Evolutionary conservation across 2,888 invertebrate genomes (phyloP), one percentile per base, ranked within the genome.

Genomic region (Sphaeridia pumilis): DNA sequence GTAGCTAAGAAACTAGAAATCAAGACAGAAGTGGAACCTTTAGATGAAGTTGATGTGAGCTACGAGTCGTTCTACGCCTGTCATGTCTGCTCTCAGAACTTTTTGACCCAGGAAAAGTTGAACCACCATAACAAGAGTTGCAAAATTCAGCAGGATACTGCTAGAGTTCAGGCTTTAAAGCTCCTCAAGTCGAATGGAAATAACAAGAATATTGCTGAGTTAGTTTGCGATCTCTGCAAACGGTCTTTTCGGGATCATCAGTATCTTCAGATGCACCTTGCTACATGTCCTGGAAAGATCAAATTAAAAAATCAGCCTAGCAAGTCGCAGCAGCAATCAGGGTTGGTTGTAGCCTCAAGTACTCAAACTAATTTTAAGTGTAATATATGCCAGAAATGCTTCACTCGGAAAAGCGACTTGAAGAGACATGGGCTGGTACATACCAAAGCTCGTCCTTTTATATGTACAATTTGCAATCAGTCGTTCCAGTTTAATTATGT

Each of bases 401-500:
- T 38, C 38, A 38, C 38, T 12, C 38, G 38, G 17, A 38, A 38
- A 38, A 38, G 38, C 17, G 38, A 38, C 38, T 20, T 38, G 17
- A 38, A 38, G 17, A 7, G 38, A 14, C 38, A 38, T 17, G 38
- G 38, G 17, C 38, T 38, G 12, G 38, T 38, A 7, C 38, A 38
- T 38, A 38, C 38, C 17, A 38, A 38, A 17, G 38, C 38, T 14
- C 12, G 38, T 17, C 38, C 38, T 38, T 38, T 38, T 38, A 20
- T 38, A 17, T 38, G 38, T 17, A 12, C 7, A 5, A 38, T 38
- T 17, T 38, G 38, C 17, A 20, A 20, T 7, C 38, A 38, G 20
- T 38, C 38, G 5, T 38, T 38, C 38, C 38, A 38, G 38, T 38
- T 38, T 20, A 38, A 38, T 38, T 38, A 38, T 17, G 38, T 38